Percentiles rank a stretch among this genome's conserved stretches.
Conservation (phyloP, 1,140 invertebrate species). For the Brachionus manjavacas region DNA sequence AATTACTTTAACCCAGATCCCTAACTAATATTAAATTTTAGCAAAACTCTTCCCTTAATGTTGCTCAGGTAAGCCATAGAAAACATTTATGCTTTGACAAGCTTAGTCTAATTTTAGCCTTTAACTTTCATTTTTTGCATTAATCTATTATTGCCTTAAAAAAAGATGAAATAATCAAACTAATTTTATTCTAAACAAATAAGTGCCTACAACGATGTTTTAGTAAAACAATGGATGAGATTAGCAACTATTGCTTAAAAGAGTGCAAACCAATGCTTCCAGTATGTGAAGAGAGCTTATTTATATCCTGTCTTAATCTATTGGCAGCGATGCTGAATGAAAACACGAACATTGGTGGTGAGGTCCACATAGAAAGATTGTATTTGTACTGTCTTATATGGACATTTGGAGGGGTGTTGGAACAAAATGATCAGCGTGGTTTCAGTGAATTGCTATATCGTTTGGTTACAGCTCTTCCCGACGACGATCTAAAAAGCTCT, state of each 20-base stretch:
- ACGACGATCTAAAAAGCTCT: slow-evolving; percentile 57
- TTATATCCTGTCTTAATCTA: slow-evolving; percentile 53
- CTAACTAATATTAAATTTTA: slow-evolving; percentile 2
- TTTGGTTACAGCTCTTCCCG: slow-evolving; percentile 55
- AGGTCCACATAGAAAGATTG: slow-evolving; percentile 55
- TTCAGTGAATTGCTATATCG: slow-evolving; percentile 55
- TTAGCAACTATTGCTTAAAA: slow-evolving; percentile 53
- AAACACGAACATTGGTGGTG: slow-evolving; percentile 53
- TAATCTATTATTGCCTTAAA: background rate
- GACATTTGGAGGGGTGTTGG: slow-evolving; percentile 54
- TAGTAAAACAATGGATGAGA: slow-evolving; percentile 55
- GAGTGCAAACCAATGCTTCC: slow-evolving; percentile 49
- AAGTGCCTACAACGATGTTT: slow-evolving; percentile 55
- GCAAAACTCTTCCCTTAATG: slow-evolving; percentile 2
- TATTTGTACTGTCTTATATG: slow-evolving; percentile 57
- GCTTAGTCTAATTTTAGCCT: background rate
- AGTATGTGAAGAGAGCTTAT: slow-evolving; percentile 42
- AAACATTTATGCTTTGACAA: background rate
- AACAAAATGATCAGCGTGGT: slow-evolving; percentile 51
- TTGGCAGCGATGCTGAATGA: slow-evolving; percentile 56
- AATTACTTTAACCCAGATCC: background rate
- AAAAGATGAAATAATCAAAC: background rate
- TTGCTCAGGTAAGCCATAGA: background rate
- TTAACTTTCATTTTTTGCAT: background rate
- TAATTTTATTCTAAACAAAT: slow-evolving; percentile 36